phyloP scores from a whole-genome alignment of 2,888 invertebrate genomes.

The Tineola bisselliella region DNA sequence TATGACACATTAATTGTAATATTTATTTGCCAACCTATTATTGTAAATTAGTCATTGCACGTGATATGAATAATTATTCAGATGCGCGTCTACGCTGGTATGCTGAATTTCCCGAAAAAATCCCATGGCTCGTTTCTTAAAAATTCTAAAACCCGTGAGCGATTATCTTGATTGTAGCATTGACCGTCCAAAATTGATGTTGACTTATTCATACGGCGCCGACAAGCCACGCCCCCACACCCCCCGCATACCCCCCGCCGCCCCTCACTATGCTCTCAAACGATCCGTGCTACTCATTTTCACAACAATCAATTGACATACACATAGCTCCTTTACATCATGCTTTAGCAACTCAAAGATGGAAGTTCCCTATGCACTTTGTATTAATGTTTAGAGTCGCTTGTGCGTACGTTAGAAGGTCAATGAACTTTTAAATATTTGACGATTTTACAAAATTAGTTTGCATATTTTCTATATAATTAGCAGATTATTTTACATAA shows the following conservation, averaged over 20 bases:
- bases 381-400: neutral
- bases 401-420: neutral
- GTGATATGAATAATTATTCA: neutral
- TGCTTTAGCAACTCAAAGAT: no score
- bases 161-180: constrained; percentile 7
- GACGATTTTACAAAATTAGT: no score
- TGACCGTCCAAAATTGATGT: constrained; percentile 2
- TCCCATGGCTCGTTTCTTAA: neutral
- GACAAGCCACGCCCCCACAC: neutral
- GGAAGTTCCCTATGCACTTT: no score
- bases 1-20: no score
- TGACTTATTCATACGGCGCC: constrained; percentile 6
- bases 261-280: neutral
- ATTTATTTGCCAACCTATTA: no score
- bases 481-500: no score
- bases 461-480: no score
- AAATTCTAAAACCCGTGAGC: neutral
- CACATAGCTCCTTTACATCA: neutral
- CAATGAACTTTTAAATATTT: neutral
- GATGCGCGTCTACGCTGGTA: neutral
- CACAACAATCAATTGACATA: neutral
- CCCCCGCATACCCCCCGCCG: neutral
- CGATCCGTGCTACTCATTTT: neutral
- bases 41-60: neutral
- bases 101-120: neutral